Evolutionary conservation across 2,888 invertebrate genomes (phyloP), one percentile per base, ranked within the genome.

Genomic region (Zhengitettix transpicula): DNA sequence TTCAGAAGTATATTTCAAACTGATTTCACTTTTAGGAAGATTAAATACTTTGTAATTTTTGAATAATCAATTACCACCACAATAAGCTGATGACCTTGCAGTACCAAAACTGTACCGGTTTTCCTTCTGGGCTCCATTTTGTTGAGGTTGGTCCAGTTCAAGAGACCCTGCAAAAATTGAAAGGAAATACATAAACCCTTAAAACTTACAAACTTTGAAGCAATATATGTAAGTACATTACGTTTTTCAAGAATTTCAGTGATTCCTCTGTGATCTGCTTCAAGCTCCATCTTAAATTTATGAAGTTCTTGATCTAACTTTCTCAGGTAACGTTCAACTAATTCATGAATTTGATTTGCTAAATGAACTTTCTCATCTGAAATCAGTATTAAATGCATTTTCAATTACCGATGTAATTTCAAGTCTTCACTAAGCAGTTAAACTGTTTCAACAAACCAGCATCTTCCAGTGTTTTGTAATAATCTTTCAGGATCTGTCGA

Each of bases 221-320:
- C 54, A 53, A 2, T 5, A 53, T 12, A 53, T 16, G 8, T 14
- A 8, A 8, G 12, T 5, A n/a, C 47, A 47, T 66, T 67, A 74
- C 79, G 78, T 74, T 94, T 93, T 75, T 98, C 97, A 64, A 98
- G 74, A 56, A 92, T 79, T 75, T 97, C 97, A 0, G 98, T 98
- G 59, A 97, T 95, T 5, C 98, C 98, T 67, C 96, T 92, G 77
- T 97, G 94, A 73, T 99, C 99, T 1, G 98, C 98, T 75, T 99
- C 99, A 62, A 99, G 74, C 75, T 99, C 99, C 81, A 96, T 92
- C 75, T 98, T 98, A 74, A 99, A 99, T 73, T 99, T 98, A 67
- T 92, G 89, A 58, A 97, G 75, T 72, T 99, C 99, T 73, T 80
- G 80, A 77, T 89, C 92, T 58, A 99, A 77, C 72, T 91, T 82